Evolutionary conservation across 2,797 vertebrate species (phyloP).

Genomic region (Emys orbicularis): DNA sequence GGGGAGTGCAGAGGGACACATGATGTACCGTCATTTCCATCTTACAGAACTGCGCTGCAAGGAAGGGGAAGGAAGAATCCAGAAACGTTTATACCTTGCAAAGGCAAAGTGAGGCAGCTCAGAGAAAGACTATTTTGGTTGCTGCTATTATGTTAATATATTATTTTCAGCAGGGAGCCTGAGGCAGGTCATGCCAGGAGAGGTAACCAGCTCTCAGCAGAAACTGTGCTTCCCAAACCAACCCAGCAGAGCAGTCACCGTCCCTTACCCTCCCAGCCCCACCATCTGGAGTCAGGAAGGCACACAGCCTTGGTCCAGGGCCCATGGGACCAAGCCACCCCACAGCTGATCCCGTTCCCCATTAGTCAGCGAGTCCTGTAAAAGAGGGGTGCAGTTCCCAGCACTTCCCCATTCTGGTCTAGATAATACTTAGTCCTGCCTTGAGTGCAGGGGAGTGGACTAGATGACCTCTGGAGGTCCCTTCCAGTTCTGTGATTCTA

Average conservation of each 20-base stretch:
- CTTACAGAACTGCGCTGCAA: background rate
- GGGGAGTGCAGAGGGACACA: background rate
- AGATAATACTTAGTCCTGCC: too few relatives aligned
- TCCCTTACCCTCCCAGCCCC: background rate
- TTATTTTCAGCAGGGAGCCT: background rate
- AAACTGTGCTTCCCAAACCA: background rate
- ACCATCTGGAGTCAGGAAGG: background rate
- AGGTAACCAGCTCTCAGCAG: background rate
- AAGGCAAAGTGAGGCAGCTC: background rate
- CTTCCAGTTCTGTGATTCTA: too few relatives aligned
- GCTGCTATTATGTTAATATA: background rate
- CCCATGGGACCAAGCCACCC: background rate
- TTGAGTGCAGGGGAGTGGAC: too few relatives aligned
- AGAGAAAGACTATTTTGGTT: background rate
- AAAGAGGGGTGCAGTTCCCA: background rate
- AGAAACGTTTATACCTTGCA: too few relatives aligned
- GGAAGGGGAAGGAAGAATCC: background rate
- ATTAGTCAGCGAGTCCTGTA: background rate
- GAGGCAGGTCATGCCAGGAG: background rate
- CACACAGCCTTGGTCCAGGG: background rate
- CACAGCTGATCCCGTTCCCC: background rate
- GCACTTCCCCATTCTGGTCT: background rate
- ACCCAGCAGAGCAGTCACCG: background rate
- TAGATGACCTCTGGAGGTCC: too few relatives aligned
- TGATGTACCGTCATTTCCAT: background rate